Evolutionary conservation across 2,113 vertebrate genomes (phyloP).

Genomic region (Rhipidura dahli): DNA sequence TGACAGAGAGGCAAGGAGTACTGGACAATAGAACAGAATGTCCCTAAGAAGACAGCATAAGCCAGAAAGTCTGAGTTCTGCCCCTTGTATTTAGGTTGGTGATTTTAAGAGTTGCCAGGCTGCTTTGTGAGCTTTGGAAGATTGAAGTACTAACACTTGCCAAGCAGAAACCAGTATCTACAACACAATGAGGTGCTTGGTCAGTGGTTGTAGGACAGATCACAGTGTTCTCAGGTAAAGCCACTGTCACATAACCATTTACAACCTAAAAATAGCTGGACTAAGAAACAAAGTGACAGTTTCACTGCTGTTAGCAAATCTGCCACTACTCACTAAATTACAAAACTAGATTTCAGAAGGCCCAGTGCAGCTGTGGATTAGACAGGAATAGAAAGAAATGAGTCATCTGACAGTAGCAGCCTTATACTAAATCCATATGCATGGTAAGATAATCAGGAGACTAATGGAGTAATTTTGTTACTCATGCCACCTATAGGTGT

Average conservation of each 20-base stretch:
- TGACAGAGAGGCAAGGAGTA: not conserved
- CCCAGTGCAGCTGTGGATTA: not conserved
- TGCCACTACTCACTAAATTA: not conserved
- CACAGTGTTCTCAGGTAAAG: not conserved
- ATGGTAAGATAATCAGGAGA: not conserved
- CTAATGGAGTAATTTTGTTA: not conserved
- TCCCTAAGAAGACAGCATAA: not conserved
- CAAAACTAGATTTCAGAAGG: not conserved
- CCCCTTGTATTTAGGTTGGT: not conserved
- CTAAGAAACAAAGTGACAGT: not conserved
- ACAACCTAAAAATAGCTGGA: not conserved
- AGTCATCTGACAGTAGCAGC: not conserved
- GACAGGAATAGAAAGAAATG: not conserved
- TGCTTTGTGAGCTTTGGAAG: not conserved
- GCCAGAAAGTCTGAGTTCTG: not conserved
- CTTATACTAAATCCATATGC: not conserved
- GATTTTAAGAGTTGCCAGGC: not conserved
- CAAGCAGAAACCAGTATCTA: not conserved
- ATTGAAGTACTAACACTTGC: not conserved
- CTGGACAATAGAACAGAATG: not conserved
- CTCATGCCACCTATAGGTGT: not conserved
- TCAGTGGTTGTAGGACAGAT: not conserved
- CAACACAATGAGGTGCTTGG: not conserved
- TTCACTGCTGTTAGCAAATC: not conserved
- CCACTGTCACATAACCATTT: not conserved